Conservation (phyloP, 2,888 invertebrate species). For the Hemaris fuciformis region DNA sequence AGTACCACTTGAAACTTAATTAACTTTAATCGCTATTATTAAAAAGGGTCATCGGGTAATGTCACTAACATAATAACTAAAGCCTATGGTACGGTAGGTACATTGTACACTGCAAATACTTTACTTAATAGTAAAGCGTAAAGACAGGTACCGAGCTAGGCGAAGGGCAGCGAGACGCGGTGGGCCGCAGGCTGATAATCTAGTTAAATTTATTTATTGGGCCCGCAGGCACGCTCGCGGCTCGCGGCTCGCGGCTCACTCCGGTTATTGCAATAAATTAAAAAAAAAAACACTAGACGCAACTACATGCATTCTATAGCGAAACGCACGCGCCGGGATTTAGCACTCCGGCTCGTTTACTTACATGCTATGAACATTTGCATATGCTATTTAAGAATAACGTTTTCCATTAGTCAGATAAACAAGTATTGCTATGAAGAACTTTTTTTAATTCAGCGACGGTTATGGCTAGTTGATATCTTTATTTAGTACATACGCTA, state of each 20-base stretch:
- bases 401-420: no score
- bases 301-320: background rate
- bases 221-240: background rate
- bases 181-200: conserved; percentile 23
- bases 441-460: no score
- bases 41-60: background rate
- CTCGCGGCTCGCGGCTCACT: conserved; percentile 3
- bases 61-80: background rate
- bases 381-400: no score
- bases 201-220: conserved; percentile 28
- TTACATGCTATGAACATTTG: no score
- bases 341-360: background rate
- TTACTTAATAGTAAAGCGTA: background rate
- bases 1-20: no score
- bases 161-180: conserved; percentile 5
- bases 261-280: conserved; percentile 2
- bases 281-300: background rate
- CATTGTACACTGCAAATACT: background rate
- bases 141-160: conserved; percentile 10
- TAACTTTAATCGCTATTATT: no score
- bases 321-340: background rate
- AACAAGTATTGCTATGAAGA: no score
- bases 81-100: no score
- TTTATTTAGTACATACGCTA: no score
- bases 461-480: no score